These are phyloP conservation scores for Babylonia areolata DNA, from an alignment of 1,140 invertebrate species.

Conservation along the genomic window DNA sequence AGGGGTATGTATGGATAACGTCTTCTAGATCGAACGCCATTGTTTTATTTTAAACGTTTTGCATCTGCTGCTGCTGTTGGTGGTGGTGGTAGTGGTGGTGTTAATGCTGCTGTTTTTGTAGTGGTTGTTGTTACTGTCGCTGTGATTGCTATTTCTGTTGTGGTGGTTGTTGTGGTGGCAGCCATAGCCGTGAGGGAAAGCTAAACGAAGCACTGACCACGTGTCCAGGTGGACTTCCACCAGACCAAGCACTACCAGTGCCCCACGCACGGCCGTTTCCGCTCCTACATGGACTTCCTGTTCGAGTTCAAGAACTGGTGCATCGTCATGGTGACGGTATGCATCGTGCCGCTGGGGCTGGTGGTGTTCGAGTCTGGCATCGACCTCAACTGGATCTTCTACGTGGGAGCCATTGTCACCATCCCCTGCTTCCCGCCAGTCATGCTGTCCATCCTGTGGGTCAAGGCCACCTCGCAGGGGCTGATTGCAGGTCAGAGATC, in stretches of 20 bases:
- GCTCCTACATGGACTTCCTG: conserved; percentile 72
- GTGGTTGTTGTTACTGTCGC: no score
- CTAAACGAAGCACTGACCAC: background rate
- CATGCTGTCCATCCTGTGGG: conserved; percentile 70
- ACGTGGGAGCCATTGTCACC: conserved; percentile 68
- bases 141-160: no score
- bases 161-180: no score
- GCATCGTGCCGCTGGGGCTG: conserved; percentile 69
- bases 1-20: no score
- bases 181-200: no score
- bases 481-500: conserved; percentile 63
- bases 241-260: conserved; percentile 69
- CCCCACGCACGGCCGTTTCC: conserved; percentile 66
- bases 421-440: conserved; percentile 72
- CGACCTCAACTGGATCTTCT: conserved; percentile 73
- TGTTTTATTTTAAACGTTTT: no score
- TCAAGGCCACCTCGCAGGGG: conserved; percentile 69
- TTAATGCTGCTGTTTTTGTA: no score
- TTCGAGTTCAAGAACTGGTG: conserved; percentile 74
- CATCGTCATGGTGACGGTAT: conserved; percentile 70
- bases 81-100: no score
- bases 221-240: conserved; percentile 43
- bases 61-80: no score
- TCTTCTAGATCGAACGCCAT: no score
- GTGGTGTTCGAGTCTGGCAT: conserved; percentile 69